Evolutionary conservation across 2,797 vertebrate species (phyloP).

Genomic region (Leptatherina wallacei): DNA sequence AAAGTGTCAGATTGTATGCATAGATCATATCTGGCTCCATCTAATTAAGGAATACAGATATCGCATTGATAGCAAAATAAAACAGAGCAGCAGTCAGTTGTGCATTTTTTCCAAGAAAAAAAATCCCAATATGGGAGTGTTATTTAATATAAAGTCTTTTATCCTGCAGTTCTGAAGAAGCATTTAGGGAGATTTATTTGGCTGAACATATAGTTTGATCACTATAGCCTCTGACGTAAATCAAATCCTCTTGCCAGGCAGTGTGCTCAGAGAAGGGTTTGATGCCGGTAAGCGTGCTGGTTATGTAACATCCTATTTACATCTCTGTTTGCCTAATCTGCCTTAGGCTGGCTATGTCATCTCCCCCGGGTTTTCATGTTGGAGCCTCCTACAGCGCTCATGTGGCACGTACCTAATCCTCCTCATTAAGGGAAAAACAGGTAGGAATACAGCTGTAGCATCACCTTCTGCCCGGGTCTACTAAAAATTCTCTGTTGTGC

Average conservation of each 20-base stretch:
- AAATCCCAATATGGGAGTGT: not conserved
- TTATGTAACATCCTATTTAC: slow-evolving; percentile 79
- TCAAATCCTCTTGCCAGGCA: slow-evolving; percentile 54
- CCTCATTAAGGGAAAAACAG: slow-evolving; percentile 39
- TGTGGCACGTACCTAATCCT: slow-evolving; percentile 56
- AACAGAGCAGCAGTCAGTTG: not conserved
- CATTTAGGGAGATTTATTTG: slow-evolving; percentile 8
- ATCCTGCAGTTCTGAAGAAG: not conserved
- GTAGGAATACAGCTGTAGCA: not conserved
- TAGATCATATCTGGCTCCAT: not conserved
- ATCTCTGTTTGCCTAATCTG: slow-evolving; percentile 73
- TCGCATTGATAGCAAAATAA: not conserved
- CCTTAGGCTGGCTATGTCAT: slow-evolving; percentile 68
- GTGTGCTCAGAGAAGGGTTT: slow-evolving; percentile 41
- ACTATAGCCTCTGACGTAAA: slow-evolving; percentile 16
- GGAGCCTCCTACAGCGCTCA: slow-evolving; percentile 34
- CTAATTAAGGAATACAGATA: not conserved
- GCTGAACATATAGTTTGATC: slow-evolving; percentile 14
- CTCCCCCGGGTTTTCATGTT: slow-evolving; percentile 54
- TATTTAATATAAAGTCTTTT: not conserved
- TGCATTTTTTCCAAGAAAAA: not conserved
- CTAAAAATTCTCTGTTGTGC: not conserved
- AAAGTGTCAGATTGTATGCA: not conserved
- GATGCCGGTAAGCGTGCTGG: slow-evolving; percentile 58
- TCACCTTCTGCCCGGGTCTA: not conserved